Conservation (phyloP, 2,888 invertebrate genomes). For the Dolichomitus sp. region DNA sequence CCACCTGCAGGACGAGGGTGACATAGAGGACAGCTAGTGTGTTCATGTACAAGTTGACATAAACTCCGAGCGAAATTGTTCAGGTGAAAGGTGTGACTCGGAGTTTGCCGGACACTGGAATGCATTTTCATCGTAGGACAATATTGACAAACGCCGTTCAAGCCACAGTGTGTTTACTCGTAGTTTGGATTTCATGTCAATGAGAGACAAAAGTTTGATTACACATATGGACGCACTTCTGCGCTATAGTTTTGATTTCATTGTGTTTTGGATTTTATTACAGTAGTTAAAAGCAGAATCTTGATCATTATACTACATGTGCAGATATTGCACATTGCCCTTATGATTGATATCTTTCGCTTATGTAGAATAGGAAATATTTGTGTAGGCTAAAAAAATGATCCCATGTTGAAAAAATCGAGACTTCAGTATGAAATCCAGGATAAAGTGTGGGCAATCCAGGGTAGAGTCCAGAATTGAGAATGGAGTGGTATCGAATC, state of each 20-base stretch:
- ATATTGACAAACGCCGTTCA: conserved; percentile 17
- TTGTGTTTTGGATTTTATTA: not conserved
- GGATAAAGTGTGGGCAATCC: no score
- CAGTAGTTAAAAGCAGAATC: not conserved
- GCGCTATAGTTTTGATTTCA: not conserved
- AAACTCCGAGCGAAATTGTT: conserved; percentile 18
- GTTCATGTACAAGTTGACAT: conserved; percentile 27
- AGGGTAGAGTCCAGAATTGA: no score
- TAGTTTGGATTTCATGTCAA: conserved; percentile 5
- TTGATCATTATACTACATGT: not conserved
- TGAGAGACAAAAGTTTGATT: conserved; percentile 13
- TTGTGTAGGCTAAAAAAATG: not conserved
- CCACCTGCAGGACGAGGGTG: conserved; percentile 15
- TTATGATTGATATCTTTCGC: not conserved
- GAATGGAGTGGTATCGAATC: no score
- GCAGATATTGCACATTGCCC: not conserved
- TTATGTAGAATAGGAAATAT: not conserved
- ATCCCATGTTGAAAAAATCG: no score
- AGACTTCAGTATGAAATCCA: no score
- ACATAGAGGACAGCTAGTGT: conserved; percentile 3
- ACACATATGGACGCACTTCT: not conserved
- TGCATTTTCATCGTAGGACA: not conserved
- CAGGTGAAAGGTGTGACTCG: conserved; percentile 10
- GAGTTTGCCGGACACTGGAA: conserved; percentile 13
- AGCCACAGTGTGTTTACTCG: not conserved